Evolutionary conservation across 1,140 invertebrate species (phyloP).

Genomic region (Drosophila arizonae): DNA sequence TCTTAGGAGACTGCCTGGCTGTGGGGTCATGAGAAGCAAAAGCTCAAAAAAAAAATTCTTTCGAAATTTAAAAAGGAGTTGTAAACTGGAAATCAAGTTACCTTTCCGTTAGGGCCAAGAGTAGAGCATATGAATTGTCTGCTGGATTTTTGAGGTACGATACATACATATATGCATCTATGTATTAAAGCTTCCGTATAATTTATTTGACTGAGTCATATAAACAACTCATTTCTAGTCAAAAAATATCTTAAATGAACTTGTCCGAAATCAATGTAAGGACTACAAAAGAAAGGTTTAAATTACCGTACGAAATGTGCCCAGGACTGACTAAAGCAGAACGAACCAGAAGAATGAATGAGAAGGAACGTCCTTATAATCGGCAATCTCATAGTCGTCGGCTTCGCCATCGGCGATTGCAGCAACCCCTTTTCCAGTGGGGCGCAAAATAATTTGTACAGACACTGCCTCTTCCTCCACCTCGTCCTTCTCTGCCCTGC

Average conservation of each 20-base stretch:
- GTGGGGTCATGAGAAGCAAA: conserved; percentile 42
- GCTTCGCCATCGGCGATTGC: neutral
- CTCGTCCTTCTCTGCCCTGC: neutral
- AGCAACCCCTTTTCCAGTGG: conserved; percentile 48
- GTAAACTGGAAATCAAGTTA: conserved; percentile 36
- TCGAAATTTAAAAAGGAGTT: too few species aligned
- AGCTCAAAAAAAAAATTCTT: neutral
- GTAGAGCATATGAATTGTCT: neutral
- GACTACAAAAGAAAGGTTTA: conserved; percentile 23
- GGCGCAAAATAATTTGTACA: conserved; percentile 50
- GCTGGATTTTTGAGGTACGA: too few species aligned
- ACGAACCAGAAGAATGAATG: too few species aligned
- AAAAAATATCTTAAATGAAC: too few species aligned
- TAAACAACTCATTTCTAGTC: too few species aligned
- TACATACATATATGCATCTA: too few species aligned
- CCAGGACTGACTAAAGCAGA: conserved; percentile 18
- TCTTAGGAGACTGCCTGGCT: conserved; percentile 21
- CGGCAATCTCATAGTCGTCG: conserved; percentile 10
- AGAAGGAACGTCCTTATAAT: conserved; percentile 35
- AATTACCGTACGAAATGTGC: conserved; percentile 30
- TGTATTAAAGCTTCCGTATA: too few species aligned
- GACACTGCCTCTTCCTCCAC: conserved; percentile 9
- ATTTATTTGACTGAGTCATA: too few species aligned
- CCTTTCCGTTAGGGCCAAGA: neutral
- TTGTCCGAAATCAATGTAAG: neutral